Conservation (phyloP, 2,113 vertebrate species). For the Psophia crepitans region DNA sequence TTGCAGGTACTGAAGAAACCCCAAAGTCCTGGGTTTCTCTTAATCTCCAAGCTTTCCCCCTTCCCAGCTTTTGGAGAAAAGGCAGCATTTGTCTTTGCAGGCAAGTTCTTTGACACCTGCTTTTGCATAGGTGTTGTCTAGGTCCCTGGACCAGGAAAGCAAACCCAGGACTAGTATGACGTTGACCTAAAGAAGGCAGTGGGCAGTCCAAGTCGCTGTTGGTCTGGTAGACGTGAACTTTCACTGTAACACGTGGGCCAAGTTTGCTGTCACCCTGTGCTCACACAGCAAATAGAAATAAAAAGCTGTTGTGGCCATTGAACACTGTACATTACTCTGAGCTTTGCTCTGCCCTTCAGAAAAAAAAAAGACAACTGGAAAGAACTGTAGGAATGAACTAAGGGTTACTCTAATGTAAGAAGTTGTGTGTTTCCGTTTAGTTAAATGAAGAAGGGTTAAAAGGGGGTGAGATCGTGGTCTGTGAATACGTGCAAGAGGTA, state of each 20-base stretch:
- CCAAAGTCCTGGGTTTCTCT: not conserved
- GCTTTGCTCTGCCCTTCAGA: not conserved
- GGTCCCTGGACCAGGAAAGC: not conserved
- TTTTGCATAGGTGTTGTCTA: accelerated
- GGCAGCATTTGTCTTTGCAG: not conserved
- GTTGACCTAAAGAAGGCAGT: not conserved
- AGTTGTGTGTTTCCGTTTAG: not conserved
- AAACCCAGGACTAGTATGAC: not conserved
- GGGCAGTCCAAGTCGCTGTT: not conserved
- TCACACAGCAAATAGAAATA: no score
- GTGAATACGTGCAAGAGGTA: not conserved
- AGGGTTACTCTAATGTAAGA: not conserved
- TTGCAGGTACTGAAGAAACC: not conserved
- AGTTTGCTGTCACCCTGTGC: not conserved
- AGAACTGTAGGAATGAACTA: not conserved
- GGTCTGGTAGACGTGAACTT: not conserved
- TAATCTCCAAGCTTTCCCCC: not conserved
- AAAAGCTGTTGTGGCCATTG: no score
- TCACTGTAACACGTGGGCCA: accelerated
- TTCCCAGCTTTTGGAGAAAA: not conserved
- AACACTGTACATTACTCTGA: not conserved
- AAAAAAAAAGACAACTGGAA: not conserved
- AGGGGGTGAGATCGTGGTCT: not conserved
- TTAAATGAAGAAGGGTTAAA: not conserved
- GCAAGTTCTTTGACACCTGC: not conserved